Base-by-base conservation (phyloP, 2,888 invertebrate genomes). In the Drosophila maculinotata region DNA sequence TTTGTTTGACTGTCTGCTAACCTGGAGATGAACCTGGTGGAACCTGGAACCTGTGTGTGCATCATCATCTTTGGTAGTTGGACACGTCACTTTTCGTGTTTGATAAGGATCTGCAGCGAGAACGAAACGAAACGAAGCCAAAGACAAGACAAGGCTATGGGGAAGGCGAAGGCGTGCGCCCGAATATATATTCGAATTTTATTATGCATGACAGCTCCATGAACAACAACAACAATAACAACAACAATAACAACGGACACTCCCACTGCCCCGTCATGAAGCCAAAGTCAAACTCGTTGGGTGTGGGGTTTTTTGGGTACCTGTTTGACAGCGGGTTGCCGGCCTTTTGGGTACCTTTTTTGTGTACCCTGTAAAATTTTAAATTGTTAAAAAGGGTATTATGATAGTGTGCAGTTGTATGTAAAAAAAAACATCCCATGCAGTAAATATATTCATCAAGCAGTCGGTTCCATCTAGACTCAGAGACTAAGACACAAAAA, bases 121-220 rank as follows among this genome's bases (percentile, higher is more conserved):
- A 78, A 83, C 42, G 49, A 56, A 64, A 44, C 20, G 20, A n/a
- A n/a, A n/a, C n/a, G n/a, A n/a, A n/a, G n/a, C 57, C 57, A 45
- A 68, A 51, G 58, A 52, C 67, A 35, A 23, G 15, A 10, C 17
- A 20, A 45, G 12, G 45, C 26, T 28, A 17, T 54, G 65, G 52
- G 48, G 36, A 68, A 62, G 78, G 67, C 73, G 59, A 75, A 81
- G 82, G 81, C 85, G 79, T 77, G 75, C 85, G 72, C 54, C 71
- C 82, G 74, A 81, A 84, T 81, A 84, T 83, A 83, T 79, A 81
- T 81, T 81, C 85, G 68, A 81, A 79, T 81, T 81, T 81, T 81
- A 81, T 81, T 81, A 81, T 81, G 80, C 80, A 81, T 81, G 80
- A 81, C 80, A 81, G 85, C 80, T 81, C 79, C 68, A 76, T 70